These are phyloP conservation scores for Chrysodeixis includens DNA, from an alignment of 2,888 invertebrate species.

Conservation along the genomic window DNA sequence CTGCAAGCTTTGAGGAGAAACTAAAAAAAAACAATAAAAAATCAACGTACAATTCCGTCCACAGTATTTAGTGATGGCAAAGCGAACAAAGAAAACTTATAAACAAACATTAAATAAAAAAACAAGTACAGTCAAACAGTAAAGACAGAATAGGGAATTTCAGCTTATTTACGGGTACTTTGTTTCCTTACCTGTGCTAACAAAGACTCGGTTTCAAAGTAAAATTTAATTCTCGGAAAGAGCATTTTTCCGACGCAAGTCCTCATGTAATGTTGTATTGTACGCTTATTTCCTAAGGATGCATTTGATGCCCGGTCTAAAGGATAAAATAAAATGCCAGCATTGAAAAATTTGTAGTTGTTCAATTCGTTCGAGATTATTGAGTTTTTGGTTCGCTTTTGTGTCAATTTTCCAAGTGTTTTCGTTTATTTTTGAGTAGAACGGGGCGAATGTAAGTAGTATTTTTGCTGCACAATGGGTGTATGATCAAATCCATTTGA, in stretches of 20 bases:
- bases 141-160: slow-evolving; percentile 57
- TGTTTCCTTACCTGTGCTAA: slow-evolving; percentile 65
- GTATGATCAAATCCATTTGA: too few relatives aligned
- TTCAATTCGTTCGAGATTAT: slow-evolving; percentile 39
- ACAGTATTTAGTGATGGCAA: slow-evolving; percentile 1
- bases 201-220: slow-evolving; percentile 68
- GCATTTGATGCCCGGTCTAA: slow-evolving; percentile 59
- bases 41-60: slow-evolving; percentile 8
- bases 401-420: not conserved
- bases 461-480: too few relatives aligned
- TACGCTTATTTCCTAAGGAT: slow-evolving; percentile 61
- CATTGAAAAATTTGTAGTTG: slow-evolving; percentile 44
- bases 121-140: slow-evolving; percentile 30
- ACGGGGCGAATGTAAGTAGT: not conserved
- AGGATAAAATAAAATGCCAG: slow-evolving; percentile 45
- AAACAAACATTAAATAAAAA: slow-evolving; percentile 45
- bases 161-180: slow-evolving; percentile 68
- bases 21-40: slow-evolving; percentile 28
- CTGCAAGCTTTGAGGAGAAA: not conserved
- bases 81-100: slow-evolving; percentile 21
- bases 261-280: slow-evolving; percentile 53
- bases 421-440: not conserved
- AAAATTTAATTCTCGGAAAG: slow-evolving; percentile 68
- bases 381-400: slow-evolving; percentile 25
- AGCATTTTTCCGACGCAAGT: slow-evolving; percentile 64